Conservation (phyloP, 2,888 invertebrate species). For the Tenthredo mesomela region DNA sequence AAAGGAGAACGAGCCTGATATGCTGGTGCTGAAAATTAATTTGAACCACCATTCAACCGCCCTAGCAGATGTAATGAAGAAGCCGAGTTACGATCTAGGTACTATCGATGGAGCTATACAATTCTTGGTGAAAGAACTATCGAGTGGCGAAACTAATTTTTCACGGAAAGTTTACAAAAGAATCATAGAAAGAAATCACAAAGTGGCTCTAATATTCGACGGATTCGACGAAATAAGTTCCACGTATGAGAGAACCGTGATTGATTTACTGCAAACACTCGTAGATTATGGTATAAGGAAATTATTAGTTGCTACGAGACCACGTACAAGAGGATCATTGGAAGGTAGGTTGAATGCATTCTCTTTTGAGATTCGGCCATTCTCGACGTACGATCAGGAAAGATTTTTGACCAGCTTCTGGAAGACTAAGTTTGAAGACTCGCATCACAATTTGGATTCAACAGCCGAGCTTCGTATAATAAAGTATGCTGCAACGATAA, state of each 20-base stretch:
- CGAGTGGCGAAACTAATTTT: not conserved
- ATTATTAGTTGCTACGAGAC: not conserved
- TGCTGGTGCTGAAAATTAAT: not conserved
- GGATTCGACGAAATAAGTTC: too few relatives aligned
- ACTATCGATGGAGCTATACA: not conserved
- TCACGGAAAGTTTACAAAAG: too few relatives aligned
- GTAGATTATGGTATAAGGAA: not conserved
- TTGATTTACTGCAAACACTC: not conserved
- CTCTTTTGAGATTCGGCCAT: not conserved
- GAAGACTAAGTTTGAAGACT: too few relatives aligned
- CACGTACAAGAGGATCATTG: not conserved
- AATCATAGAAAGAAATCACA: too few relatives aligned
- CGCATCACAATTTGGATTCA: too few relatives aligned
- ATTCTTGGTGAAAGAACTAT: not conserved
- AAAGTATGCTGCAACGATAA: too few relatives aligned
- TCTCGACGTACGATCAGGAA: not conserved
- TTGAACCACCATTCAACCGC: not conserved
- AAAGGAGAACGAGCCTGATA: not conserved
- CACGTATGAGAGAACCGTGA: too few relatives aligned
- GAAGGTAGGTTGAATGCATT: not conserved
- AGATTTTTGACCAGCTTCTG: not conserved
- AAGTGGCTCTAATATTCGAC: too few relatives aligned
- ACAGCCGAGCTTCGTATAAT: too few relatives aligned
- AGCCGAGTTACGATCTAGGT: not conserved
- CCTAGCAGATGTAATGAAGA: not conserved